phyloP scores from a whole-genome alignment of 2,113 vertebrate species.

The Perccottus glenii region DNA sequence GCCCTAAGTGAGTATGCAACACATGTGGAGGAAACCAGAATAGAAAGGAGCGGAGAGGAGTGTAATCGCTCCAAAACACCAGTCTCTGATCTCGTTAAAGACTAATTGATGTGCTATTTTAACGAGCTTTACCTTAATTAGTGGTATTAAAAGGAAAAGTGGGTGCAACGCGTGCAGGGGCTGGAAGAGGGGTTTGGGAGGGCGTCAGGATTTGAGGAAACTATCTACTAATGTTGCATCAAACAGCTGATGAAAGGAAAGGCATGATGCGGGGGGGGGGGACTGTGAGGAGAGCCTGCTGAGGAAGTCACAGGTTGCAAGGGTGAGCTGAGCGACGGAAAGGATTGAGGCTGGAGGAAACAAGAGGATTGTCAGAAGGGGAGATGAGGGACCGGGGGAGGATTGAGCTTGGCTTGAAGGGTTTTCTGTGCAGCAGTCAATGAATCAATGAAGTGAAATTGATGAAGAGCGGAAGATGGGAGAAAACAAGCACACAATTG shows the following conservation, averaged over 20 bases:
- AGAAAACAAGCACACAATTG: conserved; percentile 59
- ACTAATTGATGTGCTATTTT: conserved; percentile 82
- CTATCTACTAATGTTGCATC: conserved; percentile 62
- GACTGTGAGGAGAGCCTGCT: conserved; percentile 41
- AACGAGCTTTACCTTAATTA: conserved; percentile 85
- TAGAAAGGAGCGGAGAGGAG: conserved; percentile 52
- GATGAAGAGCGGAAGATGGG: conserved; percentile 58
- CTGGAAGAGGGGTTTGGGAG: conserved; percentile 37
- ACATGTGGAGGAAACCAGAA: conserved; percentile 43
- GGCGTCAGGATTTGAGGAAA: conserved; percentile 43
- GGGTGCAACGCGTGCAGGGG: conserved; percentile 41
- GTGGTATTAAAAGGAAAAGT: conserved; percentile 77
- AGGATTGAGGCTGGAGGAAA: conserved; percentile 48
- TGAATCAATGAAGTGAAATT: conserved; percentile 69
- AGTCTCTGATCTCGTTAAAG: conserved; percentile 81
- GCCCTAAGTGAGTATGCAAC: conserved; percentile 56
- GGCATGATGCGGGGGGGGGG: conserved; percentile 17
- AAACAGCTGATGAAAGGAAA: conserved; percentile 63
- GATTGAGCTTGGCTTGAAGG: conserved; percentile 44
- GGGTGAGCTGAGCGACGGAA: conserved; percentile 53
- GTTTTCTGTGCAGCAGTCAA: conserved; percentile 58
- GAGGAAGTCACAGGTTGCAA: conserved; percentile 69
- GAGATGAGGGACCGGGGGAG: conserved; percentile 26
- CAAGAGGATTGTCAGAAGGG: conserved; percentile 50
- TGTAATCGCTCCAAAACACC: conserved; percentile 79